These are phyloP conservation scores for Latheticus oryzae DNA, from an alignment of 2,888 invertebrate species.

Conservation along the genomic window DNA sequence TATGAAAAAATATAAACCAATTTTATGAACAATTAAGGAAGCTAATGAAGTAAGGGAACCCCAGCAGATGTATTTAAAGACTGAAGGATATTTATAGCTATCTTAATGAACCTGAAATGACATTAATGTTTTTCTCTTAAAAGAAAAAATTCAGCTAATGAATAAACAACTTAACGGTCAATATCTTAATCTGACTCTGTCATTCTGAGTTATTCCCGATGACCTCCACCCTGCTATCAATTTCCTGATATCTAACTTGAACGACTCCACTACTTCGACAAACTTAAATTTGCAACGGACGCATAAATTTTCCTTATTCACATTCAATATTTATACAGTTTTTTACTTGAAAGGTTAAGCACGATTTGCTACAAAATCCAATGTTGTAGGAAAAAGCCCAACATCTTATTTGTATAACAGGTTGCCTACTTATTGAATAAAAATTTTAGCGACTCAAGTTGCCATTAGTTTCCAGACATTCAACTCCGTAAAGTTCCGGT, in stretches of 20 bases:
- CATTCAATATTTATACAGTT: conserved; percentile 19
- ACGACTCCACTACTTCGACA: too few relatives aligned
- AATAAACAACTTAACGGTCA: conserved; percentile 23
- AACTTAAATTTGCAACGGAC: conserved; percentile 33
- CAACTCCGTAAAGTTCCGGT: conserved; percentile 25
- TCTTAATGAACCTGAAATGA: conserved; percentile 27
- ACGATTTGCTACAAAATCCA: conserved; percentile 14
- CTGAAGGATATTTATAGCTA: conserved; percentile 28
- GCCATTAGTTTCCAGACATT: conserved; percentile 15
- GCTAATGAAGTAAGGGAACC: conserved; percentile 27
- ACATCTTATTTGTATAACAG: conserved; percentile 2
- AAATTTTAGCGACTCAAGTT: neutral
- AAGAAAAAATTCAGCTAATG: conserved; percentile 14
- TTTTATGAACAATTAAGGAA: conserved; percentile 35
- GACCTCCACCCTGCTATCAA: conserved; percentile 35
- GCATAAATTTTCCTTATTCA: conserved; percentile 16
- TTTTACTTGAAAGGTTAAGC: conserved; percentile 2
- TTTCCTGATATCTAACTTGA: too few relatives aligned
- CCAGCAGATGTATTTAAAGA: conserved; percentile 24
- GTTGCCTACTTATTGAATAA: conserved; percentile 6
- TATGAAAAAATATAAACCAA: conserved; percentile 26
- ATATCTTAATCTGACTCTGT: conserved; percentile 35
- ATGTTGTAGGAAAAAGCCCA: neutral
- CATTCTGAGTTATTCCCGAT: conserved; percentile 36
- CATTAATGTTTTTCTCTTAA: conserved; percentile 29